Percentiles rank a stretch among this genome's conserved stretches.
These are phyloP conservation scores for Aptenodytes forsteri DNA, from an alignment of 2,113 vertebrate species.

Conservation along the genomic window DNA sequence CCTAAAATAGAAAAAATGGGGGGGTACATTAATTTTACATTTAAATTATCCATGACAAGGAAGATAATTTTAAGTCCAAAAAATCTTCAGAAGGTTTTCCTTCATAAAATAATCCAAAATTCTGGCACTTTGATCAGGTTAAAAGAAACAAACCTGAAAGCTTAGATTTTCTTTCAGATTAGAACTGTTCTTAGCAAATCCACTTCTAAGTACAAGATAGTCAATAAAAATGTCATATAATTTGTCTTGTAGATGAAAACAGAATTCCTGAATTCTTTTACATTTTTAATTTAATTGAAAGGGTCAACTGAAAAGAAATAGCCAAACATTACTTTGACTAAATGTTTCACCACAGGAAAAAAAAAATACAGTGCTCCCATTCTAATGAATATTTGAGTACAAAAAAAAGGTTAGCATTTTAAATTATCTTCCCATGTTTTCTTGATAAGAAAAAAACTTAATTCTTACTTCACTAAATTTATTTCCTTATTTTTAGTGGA, in stretches of 20 bases:
- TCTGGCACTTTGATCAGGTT: background rate
- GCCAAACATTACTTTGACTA: background rate
- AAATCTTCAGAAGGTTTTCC: background rate
- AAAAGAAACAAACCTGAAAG: background rate
- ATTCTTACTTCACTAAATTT: background rate
- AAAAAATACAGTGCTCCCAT: background rate
- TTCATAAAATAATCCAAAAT: background rate
- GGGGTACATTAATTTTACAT: background rate
- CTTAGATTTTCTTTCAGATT: background rate
- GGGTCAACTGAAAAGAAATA: background rate
- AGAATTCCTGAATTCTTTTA: background rate
- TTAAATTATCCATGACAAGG: background rate
- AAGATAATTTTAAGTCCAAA: background rate
- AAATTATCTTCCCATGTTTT: background rate
- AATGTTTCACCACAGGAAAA: background rate
- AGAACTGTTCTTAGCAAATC: background rate
- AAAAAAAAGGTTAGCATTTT: background rate
- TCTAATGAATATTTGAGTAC: background rate
- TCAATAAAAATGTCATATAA: background rate
- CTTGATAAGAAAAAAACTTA: background rate
- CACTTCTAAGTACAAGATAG: background rate
- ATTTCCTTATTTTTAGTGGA: background rate
- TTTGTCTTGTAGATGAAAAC: background rate
- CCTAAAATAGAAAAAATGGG: fast-evolving
- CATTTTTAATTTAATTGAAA: background rate